Conservation (phyloP, 2,797 vertebrate species). For the Fistularia tabacaria region DNA sequence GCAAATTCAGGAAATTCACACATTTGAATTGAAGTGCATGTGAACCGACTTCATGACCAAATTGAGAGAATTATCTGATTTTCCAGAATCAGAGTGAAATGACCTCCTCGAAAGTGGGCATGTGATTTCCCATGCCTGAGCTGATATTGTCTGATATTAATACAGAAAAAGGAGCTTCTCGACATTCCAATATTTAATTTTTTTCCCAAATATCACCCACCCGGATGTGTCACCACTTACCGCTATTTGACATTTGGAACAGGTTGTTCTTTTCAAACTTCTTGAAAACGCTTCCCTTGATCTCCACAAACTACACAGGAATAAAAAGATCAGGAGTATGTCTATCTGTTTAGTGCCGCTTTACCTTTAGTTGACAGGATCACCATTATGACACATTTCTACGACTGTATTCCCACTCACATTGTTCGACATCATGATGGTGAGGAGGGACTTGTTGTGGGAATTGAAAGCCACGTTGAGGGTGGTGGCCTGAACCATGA, state of each 20-base stretch:
- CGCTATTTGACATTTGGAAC: constrained; percentile 98
- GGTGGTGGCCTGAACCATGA: constrained; percentile 96
- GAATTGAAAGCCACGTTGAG: constrained; percentile 97
- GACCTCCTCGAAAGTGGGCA: too few relatives aligned
- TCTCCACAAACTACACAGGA: constrained; percentile 89
- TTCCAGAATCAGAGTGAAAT: too few relatives aligned
- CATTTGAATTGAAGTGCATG: too few relatives aligned
- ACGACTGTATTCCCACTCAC: constrained; percentile 72
- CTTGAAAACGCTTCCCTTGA: constrained; percentile 98
- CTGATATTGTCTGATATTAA: not conserved
- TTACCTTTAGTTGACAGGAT: too few relatives aligned
- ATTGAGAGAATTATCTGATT: too few relatives aligned
- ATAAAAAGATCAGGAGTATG: not conserved
- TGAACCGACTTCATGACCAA: too few relatives aligned
- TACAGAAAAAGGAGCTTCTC: not conserved
- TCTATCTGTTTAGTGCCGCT: too few relatives aligned
- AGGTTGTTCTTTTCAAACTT: constrained; percentile 99
- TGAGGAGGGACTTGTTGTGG: constrained; percentile 95
- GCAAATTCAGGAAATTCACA: too few relatives aligned
- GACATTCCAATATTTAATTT: too few relatives aligned
- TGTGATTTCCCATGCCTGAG: too few relatives aligned
- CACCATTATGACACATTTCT: too few relatives aligned
- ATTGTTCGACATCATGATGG: constrained; percentile 99
- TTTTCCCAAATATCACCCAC: too few relatives aligned
- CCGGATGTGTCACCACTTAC: constrained; percentile 67